Evolutionary conservation across 2,888 invertebrate genomes (phyloP).

Genomic region (Stenoptilia bipunctidactyla): DNA sequence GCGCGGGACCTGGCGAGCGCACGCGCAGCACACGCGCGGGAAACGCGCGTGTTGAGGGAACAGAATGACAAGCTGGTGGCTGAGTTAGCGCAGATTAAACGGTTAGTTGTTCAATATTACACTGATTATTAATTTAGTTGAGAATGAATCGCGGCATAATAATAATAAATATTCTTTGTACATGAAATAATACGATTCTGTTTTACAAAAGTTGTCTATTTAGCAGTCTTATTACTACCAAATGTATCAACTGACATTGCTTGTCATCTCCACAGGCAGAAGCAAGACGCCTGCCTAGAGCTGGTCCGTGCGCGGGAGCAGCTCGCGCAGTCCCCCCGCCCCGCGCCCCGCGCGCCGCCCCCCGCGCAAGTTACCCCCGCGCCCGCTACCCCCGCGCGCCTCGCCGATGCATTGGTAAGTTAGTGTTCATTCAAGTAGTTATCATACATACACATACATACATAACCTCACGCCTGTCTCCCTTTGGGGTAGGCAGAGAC

Average conservation of each 20-base stretch:
- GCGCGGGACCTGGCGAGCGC: conserved; percentile 37
- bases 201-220: too few species aligned
- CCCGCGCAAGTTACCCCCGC: conserved; percentile 56
- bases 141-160: too few species aligned
- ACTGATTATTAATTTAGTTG: too few species aligned
- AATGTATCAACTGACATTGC: too few species aligned
- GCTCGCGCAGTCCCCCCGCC: conserved; percentile 32
- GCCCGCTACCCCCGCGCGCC: conserved; percentile 19
- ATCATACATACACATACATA: too few species aligned
- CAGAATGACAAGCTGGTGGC: conserved; percentile 35
- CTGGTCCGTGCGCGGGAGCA: conserved; percentile 42
- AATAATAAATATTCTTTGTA: too few species aligned
- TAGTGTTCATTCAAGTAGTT: too few species aligned
- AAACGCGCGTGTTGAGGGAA: conserved; percentile 16
- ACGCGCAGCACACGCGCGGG: conserved; percentile 15
- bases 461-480: too few species aligned
- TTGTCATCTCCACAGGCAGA: conserved; percentile 28
- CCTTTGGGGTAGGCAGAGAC: too few species aligned
- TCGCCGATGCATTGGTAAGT: conserved; percentile 26
- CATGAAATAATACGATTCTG: too few species aligned
- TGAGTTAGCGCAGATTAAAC: conserved; percentile 40
- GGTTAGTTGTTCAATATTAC: conserved; percentile 20
- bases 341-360: too few species aligned
- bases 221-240: too few species aligned
- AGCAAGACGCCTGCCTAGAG: conserved; percentile 48